Conservation (phyloP, 2,888 invertebrate species). For the Ypsolopha sequella region DNA sequence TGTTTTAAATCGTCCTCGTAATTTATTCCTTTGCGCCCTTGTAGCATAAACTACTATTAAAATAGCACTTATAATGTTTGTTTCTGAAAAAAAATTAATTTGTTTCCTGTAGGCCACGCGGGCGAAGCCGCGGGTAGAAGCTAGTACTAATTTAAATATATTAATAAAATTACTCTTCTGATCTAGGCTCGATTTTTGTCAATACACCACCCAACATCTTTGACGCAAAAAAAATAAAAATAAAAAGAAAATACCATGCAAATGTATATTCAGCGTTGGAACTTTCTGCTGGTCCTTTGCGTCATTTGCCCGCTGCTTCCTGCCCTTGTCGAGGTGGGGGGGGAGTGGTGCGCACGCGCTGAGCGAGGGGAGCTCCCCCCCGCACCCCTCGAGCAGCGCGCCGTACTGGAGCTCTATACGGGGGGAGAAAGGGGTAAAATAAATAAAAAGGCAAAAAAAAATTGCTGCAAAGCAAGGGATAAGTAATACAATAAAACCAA, state of each 20-base stretch:
- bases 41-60: too few relatives aligned
- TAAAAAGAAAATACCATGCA: constrained; percentile 78
- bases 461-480: constrained; percentile 15
- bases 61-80: too few relatives aligned
- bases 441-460: constrained; percentile 14
- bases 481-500: constrained; percentile 12
- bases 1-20: too few relatives aligned
- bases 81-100: too few relatives aligned
- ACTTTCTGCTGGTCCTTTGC: constrained; percentile 81
- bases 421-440: constrained; percentile 20
- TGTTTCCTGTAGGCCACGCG: too few relatives aligned
- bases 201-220: too few relatives aligned
- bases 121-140: too few relatives aligned
- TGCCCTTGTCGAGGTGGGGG: constrained; percentile 72
- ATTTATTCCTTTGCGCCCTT: too few relatives aligned
- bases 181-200: too few relatives aligned
- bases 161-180: too few relatives aligned
- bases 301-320: constrained; percentile 70
- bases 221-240: constrained; percentile 7
- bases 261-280: constrained; percentile 85
- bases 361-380: constrained; percentile 64
- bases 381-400: constrained; percentile 65
- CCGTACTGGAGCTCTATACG: constrained; percentile 70
- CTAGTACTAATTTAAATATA: too few relatives aligned
- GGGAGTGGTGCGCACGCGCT: constrained; percentile 62